Base-by-base conservation (phyloP, 1,140 invertebrate genomes). In the Aricia agestis region DNA sequence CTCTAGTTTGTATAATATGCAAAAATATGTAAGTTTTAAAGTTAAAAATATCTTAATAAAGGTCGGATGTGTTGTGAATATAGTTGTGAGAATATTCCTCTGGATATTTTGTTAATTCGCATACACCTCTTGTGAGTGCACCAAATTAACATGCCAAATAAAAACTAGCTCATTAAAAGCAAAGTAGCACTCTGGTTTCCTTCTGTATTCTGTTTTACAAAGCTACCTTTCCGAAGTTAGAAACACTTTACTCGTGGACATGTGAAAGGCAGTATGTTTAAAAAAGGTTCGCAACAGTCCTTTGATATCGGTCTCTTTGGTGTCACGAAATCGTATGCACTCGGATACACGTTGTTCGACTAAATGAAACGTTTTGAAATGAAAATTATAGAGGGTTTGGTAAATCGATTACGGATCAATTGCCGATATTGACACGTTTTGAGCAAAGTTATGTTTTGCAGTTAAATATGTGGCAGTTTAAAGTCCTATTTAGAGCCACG, bases 261-360 rank as follows among this genome's bases (percentile, higher is more conserved):
- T 68, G 74, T 73, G 66, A 73, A 71, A 74, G 58, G 25, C 18
- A 52, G 36, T 41, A 19, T 57, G 61, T 67, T 67, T 71, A 59
- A 67, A 10, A 42, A 67, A 67, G 10, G 42, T 74, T 67, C 65
- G 52, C 41, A 63, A 6, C 66, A 19, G 69, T 70, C 74, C 84
- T 84, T 86, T 84, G 84, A 86, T 80, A 82, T 80, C 74, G 79
- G 77, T 76, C 75, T 78, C 72, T 82, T 80, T 82, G 70, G 74
- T 76, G 79, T 81, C 80, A 82, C 71, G 71, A 73, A 76, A 80
- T 86, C 80, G 80, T 72, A 73, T 77, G 72, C 81, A 81, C 76
- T 77, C 71, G 69, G 68, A 75, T 78, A 75, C 69, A 73, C 69
- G 77, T 74, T 74, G 75, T 78, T 69, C 71, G 70, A 73, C 72